Percentiles rank a stretch among this genome's conserved stretches.
Conservation (phyloP, 2,888 invertebrate species). For the Athripsodes cinereus region DNA sequence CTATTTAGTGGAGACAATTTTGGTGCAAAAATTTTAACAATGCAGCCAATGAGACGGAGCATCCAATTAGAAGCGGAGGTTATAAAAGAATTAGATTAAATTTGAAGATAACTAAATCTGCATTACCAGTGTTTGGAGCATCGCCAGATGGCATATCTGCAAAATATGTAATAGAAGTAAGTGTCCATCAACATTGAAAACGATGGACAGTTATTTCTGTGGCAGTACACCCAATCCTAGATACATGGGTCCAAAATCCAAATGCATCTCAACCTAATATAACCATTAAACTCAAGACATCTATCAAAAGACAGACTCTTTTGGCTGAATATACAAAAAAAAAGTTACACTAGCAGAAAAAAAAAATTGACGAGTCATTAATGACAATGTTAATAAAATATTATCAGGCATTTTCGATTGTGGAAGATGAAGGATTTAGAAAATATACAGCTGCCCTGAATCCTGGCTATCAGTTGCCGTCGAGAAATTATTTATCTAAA, state of each 20-base stretch:
- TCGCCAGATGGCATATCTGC: slow-evolving; percentile 4
- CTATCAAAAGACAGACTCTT: not conserved
- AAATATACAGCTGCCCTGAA: not conserved
- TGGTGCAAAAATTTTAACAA: slow-evolving; percentile 3
- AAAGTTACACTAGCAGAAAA: not conserved
- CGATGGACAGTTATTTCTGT: slow-evolving; percentile 5
- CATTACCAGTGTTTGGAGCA: not conserved
- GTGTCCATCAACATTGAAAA: slow-evolving; percentile 3
- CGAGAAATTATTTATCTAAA: not conserved
- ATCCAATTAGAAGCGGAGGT: slow-evolving; percentile 5
- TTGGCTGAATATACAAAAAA: slow-evolving; percentile 1
- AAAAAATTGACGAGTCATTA: not conserved
- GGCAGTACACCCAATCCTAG: slow-evolving; percentile 1
- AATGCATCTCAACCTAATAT: not conserved
- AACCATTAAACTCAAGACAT: not conserved
- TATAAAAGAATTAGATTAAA: slow-evolving; percentile 1
- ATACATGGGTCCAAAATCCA: slow-evolving; percentile 2
- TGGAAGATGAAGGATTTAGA: not conserved
- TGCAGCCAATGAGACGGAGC: slow-evolving; percentile 3
- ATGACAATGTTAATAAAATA: not conserved
- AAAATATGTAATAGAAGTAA: not conserved
- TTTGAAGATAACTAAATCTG: slow-evolving; percentile 3
- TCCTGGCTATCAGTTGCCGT: not conserved
- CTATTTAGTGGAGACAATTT: slow-evolving; percentile 4
- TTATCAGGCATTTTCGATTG: not conserved